Evolutionary conservation across 2,888 invertebrate species (phyloP).

Genomic region (Nasonia oneida): DNA sequence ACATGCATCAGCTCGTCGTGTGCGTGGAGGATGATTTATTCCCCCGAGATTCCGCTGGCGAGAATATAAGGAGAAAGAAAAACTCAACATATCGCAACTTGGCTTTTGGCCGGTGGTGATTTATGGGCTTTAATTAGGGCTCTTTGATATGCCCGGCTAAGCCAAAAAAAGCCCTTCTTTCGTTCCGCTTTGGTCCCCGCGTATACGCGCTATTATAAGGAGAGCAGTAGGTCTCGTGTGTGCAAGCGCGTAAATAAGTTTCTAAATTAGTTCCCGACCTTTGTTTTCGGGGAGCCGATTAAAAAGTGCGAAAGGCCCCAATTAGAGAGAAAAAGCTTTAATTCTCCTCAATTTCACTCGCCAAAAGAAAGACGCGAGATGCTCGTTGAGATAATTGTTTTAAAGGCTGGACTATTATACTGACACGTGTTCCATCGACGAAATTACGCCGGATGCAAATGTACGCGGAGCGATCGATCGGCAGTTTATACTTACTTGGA

Average conservation of each 20-base stretch:
- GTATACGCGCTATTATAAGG: background rate
- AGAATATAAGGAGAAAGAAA: background rate
- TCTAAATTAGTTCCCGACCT: slow-evolving; percentile 52
- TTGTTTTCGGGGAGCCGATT: slow-evolving; percentile 43
- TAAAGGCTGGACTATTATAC: background rate
- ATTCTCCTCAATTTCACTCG: background rate
- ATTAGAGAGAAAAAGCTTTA: slow-evolving; percentile 41
- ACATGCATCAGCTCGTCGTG: background rate
- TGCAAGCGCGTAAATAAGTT: slow-evolving; percentile 36
- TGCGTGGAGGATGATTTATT: background rate
- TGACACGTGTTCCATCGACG: background rate
- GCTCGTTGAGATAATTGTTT: slow-evolving; percentile 8
- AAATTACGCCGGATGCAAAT: background rate
- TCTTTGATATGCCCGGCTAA: slow-evolving; percentile 15
- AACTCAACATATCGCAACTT: background rate
- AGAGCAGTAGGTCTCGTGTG: background rate
- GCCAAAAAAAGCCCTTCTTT: slow-evolving; percentile 1
- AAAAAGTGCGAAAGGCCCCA: slow-evolving; percentile 31
- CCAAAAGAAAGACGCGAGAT: background rate
- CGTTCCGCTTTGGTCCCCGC: background rate
- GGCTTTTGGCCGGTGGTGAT: background rate
- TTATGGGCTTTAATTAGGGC: slow-evolving; percentile 20
- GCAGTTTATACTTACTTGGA: background rate
- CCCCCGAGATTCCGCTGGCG: background rate
- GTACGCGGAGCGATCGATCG: background rate